A percentile compares a stretch with the other conserved stretches of the same genome.
Evolutionary conservation across 2,888 invertebrate genomes (phyloP).

Genomic region (Nomada flava): DNA sequence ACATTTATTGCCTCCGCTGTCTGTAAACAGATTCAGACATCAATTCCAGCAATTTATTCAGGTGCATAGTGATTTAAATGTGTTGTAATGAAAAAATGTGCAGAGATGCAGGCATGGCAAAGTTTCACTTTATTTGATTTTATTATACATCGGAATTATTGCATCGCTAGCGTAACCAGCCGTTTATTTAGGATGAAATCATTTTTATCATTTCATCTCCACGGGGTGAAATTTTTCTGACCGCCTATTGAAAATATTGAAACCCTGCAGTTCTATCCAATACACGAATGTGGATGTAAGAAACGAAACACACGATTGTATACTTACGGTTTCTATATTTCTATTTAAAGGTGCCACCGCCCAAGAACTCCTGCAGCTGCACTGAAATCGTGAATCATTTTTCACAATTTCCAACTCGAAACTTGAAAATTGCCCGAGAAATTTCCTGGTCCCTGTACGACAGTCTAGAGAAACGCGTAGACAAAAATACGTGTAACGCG

Average conservation of each 20-base stretch:
- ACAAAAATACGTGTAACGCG: slow-evolving; percentile 5
- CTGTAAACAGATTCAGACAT: background rate
- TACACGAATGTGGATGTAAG: too few relatives aligned
- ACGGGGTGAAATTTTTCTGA: slow-evolving; percentile 20
- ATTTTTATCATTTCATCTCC: too few relatives aligned
- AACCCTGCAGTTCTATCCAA: slow-evolving; percentile 13
- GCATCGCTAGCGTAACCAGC: too few relatives aligned
- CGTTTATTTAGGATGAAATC: too few relatives aligned
- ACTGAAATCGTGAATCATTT: slow-evolving; percentile 33
- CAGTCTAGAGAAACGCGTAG: background rate
- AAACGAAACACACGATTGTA: too few relatives aligned
- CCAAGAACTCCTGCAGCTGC: slow-evolving; percentile 20
- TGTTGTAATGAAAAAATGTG: background rate
- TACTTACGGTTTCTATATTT: background rate
- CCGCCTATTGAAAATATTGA: background rate
- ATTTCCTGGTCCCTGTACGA: background rate
- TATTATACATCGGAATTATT: too few relatives aligned
- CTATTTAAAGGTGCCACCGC: slow-evolving; percentile 12
- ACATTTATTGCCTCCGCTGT: background rate
- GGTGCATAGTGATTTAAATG: too few relatives aligned
- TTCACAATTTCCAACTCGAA: slow-evolving; percentile 31
- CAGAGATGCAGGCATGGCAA: too few relatives aligned
- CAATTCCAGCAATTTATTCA: background rate
- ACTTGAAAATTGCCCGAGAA: slow-evolving; percentile 30
- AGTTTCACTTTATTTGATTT: too few relatives aligned